phyloP scores from a whole-genome alignment of 1,140 invertebrate genomes.

The Drosophila arawakana region DNA sequence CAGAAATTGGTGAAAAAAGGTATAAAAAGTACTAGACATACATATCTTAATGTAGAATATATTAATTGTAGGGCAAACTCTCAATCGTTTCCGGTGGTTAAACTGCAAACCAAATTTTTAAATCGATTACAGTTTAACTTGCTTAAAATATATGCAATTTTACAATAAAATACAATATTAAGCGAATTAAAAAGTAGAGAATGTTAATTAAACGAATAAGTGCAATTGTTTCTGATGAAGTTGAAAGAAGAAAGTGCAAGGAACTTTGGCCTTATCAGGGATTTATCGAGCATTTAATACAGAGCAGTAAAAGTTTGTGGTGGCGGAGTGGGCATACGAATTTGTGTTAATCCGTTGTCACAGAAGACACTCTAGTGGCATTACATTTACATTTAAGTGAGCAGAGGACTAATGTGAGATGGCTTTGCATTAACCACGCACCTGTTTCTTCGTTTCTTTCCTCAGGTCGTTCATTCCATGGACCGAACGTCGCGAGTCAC shows the following conservation, averaged over 20 bases:
- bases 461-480: slow-evolving; percentile 85
- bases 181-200: background rate
- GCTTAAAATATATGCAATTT: background rate
- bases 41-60: too few relatives aligned
- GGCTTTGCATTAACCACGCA: background rate
- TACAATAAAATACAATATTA: background rate
- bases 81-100: background rate
- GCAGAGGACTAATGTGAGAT: background rate
- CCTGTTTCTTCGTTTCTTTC: slow-evolving; percentile 1
- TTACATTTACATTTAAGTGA: background rate
- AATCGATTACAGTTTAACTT: background rate
- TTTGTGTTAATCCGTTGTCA: background rate
- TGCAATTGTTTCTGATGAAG: background rate
- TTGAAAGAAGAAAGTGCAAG: background rate
- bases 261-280: background rate
- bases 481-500: slow-evolving; percentile 85
- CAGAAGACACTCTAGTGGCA: background rate
- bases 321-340: background rate
- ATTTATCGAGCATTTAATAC: background rate
- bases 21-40: too few relatives aligned
- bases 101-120: background rate
- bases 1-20: too few relatives aligned
- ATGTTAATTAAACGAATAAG: background rate
- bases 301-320: background rate
- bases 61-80: background rate